phyloP scores from a whole-genome alignment of 2,888 invertebrate species.

The Lasioglossum zephyrum region DNA sequence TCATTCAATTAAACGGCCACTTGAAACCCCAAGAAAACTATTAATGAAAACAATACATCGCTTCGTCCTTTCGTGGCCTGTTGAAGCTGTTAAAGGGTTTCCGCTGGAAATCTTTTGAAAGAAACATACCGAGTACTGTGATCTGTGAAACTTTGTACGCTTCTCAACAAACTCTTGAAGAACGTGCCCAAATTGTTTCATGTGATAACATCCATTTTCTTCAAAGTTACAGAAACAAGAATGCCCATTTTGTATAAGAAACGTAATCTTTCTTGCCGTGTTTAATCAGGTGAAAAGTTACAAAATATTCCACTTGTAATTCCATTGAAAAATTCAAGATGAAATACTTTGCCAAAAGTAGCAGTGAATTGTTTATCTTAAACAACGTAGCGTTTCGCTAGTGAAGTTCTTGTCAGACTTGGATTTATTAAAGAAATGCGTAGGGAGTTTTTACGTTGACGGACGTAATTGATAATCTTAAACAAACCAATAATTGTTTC shows the following conservation, averaged over 20 bases:
- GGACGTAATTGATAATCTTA: neutral
- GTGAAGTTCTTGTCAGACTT: neutral
- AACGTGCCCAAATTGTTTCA: neutral
- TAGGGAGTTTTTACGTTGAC: neutral
- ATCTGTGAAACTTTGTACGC: too few species aligned
- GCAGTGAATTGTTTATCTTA: too few species aligned
- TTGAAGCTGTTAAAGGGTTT: neutral
- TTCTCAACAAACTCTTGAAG: neutral
- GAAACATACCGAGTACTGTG: neutral
- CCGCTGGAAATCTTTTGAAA: neutral
- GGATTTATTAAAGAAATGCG: neutral
- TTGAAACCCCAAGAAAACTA: neutral
- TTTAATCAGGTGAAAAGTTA: neutral
- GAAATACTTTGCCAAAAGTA: neutral
- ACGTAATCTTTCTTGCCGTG: too few species aligned
- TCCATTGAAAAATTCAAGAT: neutral
- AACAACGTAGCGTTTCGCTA: neutral
- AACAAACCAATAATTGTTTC: constrained; percentile 38
- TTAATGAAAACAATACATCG: neutral
- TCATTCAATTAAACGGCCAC: constrained; percentile 54
- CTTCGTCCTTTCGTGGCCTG: neutral
- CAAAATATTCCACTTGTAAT: neutral
- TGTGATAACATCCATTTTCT: neutral
- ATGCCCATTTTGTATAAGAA: too few species aligned
- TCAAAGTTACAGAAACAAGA: neutral